Percentiles rank a stretch among this genome's conserved stretches.
Evolutionary conservation across 2,113 vertebrate species (phyloP).

Genomic region (Porphyrio hochstetteri): DNA sequence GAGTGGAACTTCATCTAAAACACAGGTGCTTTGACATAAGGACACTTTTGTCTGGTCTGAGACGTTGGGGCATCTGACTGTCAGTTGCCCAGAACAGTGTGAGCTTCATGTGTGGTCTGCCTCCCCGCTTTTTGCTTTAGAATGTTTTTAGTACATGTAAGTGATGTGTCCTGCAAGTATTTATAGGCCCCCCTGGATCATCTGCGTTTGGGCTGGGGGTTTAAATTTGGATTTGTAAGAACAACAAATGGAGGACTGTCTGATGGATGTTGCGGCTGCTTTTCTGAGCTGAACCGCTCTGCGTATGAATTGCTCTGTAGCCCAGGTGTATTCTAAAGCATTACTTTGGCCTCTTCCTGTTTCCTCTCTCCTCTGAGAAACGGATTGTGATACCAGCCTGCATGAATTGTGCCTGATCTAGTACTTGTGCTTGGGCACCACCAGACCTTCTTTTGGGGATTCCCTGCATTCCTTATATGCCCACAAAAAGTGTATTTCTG

Average conservation of each 20-base stretch:
- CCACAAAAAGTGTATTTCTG: neutral
- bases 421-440: neutral
- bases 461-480: neutral
- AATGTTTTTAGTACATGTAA: neutral
- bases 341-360: neutral
- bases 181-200: neutral
- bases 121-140: neutral
- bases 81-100: neutral
- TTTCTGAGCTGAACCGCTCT: neutral
- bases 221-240: neutral
- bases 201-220: neutral
- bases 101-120: accelerated
- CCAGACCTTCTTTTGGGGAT: neutral
- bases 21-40: neutral
- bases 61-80: neutral
- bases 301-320: neutral
- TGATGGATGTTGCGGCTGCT: neutral
- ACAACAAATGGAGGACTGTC: neutral
- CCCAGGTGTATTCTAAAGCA: neutral
- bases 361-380: neutral
- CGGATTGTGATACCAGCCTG: neutral
- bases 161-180: neutral
- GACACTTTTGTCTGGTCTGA: neutral
- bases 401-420: accelerated
- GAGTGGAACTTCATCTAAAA: neutral